Conservation (phyloP, 2,797 vertebrate species). For the Neopelma chrysocephalum region DNA sequence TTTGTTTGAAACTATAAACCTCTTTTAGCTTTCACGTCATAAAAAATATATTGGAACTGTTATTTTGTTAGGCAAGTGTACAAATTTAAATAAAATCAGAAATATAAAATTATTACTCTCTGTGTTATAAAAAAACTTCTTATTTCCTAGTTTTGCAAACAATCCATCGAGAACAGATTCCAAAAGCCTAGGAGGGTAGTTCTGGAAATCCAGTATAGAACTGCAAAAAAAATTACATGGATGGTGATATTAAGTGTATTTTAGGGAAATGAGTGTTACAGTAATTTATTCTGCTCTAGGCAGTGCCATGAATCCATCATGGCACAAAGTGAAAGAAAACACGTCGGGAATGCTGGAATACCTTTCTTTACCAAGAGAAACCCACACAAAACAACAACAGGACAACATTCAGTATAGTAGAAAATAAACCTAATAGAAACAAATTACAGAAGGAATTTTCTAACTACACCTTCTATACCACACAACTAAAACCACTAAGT, state of each 20-base stretch:
- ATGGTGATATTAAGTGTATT: not conserved
- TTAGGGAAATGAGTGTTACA: not conserved
- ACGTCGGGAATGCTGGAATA: not conserved
- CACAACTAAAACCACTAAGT: not conserved
- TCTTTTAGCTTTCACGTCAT: not conserved
- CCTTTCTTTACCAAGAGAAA: not conserved
- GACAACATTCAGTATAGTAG: not conserved
- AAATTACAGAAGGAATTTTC: not conserved
- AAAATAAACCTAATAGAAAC: not conserved
- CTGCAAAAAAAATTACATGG: not conserved
- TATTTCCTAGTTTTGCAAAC: not conserved
- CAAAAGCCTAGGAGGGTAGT: not conserved
- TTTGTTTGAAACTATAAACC: not conserved
- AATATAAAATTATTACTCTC: not conserved
- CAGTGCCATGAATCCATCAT: not conserved
- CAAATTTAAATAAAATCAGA: not conserved
- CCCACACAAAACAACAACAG: not conserved
- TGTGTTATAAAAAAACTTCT: not conserved
- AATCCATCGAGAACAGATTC: not conserved
- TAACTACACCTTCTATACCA: not conserved
- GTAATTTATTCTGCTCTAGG: slow-evolving; percentile 10
- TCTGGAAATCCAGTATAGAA: not conserved
- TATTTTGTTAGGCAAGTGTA: not conserved
- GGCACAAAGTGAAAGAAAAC: not conserved
- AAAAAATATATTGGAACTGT: not conserved